Evolutionary conservation across 2,797 vertebrate species (phyloP), one percentile per base, ranked within the genome.

Genomic region (Microtus obscurus): DNA sequence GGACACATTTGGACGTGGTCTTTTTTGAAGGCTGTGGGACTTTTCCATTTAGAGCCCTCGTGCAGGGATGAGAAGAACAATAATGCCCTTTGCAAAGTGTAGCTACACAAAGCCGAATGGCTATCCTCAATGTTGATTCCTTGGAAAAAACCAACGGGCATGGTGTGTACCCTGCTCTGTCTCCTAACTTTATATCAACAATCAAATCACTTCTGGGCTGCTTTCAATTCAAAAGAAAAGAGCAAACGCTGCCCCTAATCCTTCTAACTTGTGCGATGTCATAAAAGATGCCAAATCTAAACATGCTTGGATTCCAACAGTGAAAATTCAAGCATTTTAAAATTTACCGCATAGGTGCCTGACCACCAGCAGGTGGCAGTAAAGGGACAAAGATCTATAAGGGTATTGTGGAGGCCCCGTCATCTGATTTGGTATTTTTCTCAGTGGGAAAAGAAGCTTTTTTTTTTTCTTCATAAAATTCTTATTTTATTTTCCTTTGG

Each of bases 351-450:
- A 0, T 79, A 97, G 76, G 51, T 79, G 25, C 71, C 3, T 69
- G 73, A 90, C 59, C 90, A 93, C 98, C 98, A 98, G 98, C 97
- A 98, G 98, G 92, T 98, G 98, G 98, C 98, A 98, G 98, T 97
- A 98, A 97, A 97, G 96, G 96, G 97, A 94, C 61, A 81, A 85
- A 95, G 92, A 96, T 96, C 69, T 92, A 25, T 21, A 11, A n/a
- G 53, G 4, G 34, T 6, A 0, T 29, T 27, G 10, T 16, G 25
- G 78, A 81, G 40, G 34, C 45, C 48, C 1, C 14, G 13, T 37
- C 45, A 27, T 59, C 17, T 48, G 76, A 76, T 87, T 83, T 78
- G 17, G 40, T 89, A 40, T 74, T 94, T 53, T 31, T 93, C 23
- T 71, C 83, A 56, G n/a, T 79, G 31, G 73, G 81, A 27, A 63